Evolutionary conservation across 2,797 vertebrate species (phyloP), one percentile per base, ranked within the genome.

Genomic region (Muraenolepis orangiensis): DNA sequence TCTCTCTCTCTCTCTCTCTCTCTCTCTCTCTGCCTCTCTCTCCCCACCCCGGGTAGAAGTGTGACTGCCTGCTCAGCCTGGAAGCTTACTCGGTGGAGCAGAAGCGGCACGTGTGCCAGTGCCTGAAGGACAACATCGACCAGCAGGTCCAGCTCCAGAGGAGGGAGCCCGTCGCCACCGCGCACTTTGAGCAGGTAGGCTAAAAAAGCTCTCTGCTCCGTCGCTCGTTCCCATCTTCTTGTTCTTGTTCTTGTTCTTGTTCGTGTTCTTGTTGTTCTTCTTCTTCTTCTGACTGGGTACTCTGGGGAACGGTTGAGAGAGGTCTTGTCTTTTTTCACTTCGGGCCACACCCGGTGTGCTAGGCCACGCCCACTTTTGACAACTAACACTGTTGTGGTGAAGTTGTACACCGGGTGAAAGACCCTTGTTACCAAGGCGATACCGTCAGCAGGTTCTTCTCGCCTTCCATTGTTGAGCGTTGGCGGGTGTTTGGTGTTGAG

Each of bases 1-100:
- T 78, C 83, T 71, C 71, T 72, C 80, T 73, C 67, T 82, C 66
- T 74, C 0, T 1, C 74, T 75, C 57, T 69, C 74, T 72, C 29
- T 13, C 20, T 18, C 73, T 32, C 74, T 40, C 69, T 29, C 42
- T 66, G 42, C 42, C 75, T 34, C 72, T 68, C 72, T 69, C 76
- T 46, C 46, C 66, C 76, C 14, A 74, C 36, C 73, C 32, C 81
- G 85, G 93, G 51, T 89, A 98, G 96, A 97, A 97, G 91, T 96
- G 96, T 85, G 96, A 97, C 93, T 97, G 96, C 93, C 93, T 97
- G 90, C 94, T 98, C 93, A 97, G 96, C 92, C 93, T 98, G 92
- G 96, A 98, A 90, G 95, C 96, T 71, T 95, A 95, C 90, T 96
- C 96, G 11, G 90, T 91, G 71, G 96, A 98, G 92, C 97, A 98